Evolutionary conservation across 2,888 invertebrate genomes (phyloP).

Genomic region (Tromatobia lineatoria): DNA sequence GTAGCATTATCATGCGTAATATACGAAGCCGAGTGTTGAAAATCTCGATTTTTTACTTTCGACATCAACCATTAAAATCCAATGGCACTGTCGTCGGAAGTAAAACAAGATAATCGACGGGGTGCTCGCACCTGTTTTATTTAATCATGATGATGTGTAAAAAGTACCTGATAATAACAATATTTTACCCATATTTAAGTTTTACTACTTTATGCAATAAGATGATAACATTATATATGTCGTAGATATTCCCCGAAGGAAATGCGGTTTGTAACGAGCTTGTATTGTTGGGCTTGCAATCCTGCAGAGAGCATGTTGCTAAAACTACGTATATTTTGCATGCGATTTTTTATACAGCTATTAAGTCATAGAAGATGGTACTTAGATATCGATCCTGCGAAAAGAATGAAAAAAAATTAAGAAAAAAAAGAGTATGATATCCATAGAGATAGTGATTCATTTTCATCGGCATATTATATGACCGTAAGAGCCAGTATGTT

Average conservation of each 20-base stretch:
- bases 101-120: conserved; percentile 54
- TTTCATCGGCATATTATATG: conserved; percentile 58
- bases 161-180: conserved; percentile 84
- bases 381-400: conserved; percentile 31
- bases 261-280: conserved; percentile 54
- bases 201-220: conserved; percentile 54
- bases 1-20: conserved; percentile 70
- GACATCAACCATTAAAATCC: conserved; percentile 18
- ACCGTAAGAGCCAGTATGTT: conserved; percentile 65
- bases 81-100: conserved; percentile 30
- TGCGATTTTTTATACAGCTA: conserved; percentile 68
- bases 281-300: conserved; percentile 68
- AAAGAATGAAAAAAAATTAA: conserved; percentile 28
- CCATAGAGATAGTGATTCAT: conserved; percentile 61
- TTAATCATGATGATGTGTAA: conserved; percentile 83
- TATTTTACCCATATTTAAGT: conserved; percentile 71
- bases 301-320: conserved; percentile 63
- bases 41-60: conserved; percentile 53
- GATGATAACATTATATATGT: conserved; percentile 56
- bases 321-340: conserved; percentile 74
- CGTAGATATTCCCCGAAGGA: conserved; percentile 46
- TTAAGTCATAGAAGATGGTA: conserved; percentile 42
- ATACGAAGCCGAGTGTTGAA: conserved; percentile 63
- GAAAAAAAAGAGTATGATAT: conserved; percentile 46
- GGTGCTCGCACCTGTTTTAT: conserved; percentile 76